Evolutionary conservation across 1,140 invertebrate genomes (phyloP).

Genomic region (Eubasilissa regina): DNA sequence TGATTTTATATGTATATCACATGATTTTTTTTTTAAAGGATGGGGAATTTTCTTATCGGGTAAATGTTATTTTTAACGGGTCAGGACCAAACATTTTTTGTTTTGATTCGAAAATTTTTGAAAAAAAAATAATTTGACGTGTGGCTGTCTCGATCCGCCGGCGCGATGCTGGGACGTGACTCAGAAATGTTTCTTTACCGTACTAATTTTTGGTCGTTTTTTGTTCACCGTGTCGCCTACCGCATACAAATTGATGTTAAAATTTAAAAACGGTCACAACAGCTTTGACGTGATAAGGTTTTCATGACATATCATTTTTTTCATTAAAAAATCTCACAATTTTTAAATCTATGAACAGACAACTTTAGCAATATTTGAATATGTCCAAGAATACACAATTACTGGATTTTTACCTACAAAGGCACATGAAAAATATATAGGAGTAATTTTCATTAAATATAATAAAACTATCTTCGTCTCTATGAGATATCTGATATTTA

Average conservation of each 20-base stretch:
- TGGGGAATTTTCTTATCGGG: not conserved
- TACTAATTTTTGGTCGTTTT: conserved; percentile 23
- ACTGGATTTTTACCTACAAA: no score
- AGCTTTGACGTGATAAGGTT: conserved; percentile 24
- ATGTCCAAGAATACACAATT: no score
- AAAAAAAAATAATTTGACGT: not conserved
- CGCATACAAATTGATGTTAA: conserved; percentile 46
- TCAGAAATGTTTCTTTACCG: conserved; percentile 21
- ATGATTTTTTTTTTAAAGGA: not conserved
- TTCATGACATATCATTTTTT: not conserved
- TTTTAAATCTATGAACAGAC: no score
- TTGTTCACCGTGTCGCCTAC: conserved; percentile 3
- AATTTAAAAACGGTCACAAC: conserved; percentile 18
- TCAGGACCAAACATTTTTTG: not conserved
- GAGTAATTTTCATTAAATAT: no score
- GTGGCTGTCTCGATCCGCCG: not conserved
- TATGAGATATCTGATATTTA: no score
- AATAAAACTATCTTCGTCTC: no score
- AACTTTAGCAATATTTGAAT: no score
- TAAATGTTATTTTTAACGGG: not conserved
- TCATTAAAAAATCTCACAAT: no score
- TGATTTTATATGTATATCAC: not conserved
- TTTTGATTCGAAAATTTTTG: not conserved
- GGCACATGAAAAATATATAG: no score
- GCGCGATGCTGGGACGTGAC: conserved; percentile 23